Base-by-base conservation (phyloP, 2,888 invertebrate species). In the Carpatolechia fugitivella region DNA sequence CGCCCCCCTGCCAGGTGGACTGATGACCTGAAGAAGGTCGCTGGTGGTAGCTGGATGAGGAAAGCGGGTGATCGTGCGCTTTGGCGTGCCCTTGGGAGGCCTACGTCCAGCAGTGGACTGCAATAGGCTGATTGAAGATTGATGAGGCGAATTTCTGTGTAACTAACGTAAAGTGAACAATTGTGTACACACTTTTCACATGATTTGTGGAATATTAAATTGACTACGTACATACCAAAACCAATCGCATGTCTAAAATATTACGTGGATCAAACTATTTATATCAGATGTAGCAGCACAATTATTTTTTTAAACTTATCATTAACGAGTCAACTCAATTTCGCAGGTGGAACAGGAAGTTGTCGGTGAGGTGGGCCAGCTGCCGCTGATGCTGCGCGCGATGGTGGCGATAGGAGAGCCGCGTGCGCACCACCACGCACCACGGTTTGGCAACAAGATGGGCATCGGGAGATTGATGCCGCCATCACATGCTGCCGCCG, bases 331-430 rank as follows among this genome's bases (percentile, higher is more conserved):
- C 3, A 18, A 24, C 14, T 47, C 31, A 13, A 54, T 46, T 50
- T 55, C 59, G 0, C 29, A 90, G 89, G 85, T 89, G 58, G 89
- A 89, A 70, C 86, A 87, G 67, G 89, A 89, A 68, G 89, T 90
- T 0, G 88, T 90, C 0, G 89, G 94, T 74, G 87, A 92, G 69
- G 94, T 95, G 18, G 94, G 94, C 0, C 94, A 96, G 70, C 83
- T 96, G 29, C 96, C 96, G 0, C 92, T 95, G 44, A 95, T 95
- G 70, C 83, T 96, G 40, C 92, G 96, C n/a, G 95, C 95, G 0
- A 95, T 96, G 94, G 96, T 96, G 8, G 94, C 94, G 47, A 92
- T 94, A 1, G 91, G 86, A 0, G 85, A 85, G 61, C 85, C 87
- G 0, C 70, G 85, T 0, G 78, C 85, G 0, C 84, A 82, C 16